phyloP scores from a whole-genome alignment of 1,140 invertebrate genomes.

The Limonius californicus region DNA sequence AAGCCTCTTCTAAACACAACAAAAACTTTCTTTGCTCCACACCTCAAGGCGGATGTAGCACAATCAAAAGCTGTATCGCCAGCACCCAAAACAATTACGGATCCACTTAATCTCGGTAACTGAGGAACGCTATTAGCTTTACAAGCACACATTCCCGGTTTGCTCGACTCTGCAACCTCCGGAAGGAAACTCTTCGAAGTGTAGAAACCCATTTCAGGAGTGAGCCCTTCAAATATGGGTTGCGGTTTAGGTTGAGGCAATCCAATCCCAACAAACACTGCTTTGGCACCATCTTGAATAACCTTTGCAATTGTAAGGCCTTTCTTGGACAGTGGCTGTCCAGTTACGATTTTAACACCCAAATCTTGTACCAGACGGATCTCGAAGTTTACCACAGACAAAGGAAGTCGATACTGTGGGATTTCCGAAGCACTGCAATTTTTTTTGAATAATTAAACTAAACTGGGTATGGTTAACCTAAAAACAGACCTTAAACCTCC shows the following conservation, averaged over 20 bases:
- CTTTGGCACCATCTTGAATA: constrained; percentile 65
- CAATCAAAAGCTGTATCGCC: constrained; percentile 99
- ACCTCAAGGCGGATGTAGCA: constrained; percentile 93
- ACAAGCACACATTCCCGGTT: constrained; percentile 82
- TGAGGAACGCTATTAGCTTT: constrained; percentile 49
- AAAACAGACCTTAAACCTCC: constrained; percentile 78
- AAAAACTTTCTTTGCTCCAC: constrained; percentile 88
- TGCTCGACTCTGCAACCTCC: constrained; percentile 80
- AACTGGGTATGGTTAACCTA: neutral
- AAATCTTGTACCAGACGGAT: constrained; percentile 87
- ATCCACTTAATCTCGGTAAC: constrained; percentile 77
- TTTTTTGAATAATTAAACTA: constrained; percentile 17
- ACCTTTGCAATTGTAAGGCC: constrained; percentile 73
- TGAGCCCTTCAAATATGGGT: constrained; percentile 77
- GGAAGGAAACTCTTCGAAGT: constrained; percentile 95
- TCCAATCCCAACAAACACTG: constrained; percentile 92
- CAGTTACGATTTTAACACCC: constrained; percentile 79
- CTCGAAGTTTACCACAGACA: constrained; percentile 91
- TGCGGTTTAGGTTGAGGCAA: constrained; percentile 84
- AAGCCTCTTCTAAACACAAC: constrained; percentile 92
- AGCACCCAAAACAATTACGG: constrained; percentile 91
- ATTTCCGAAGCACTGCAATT: constrained; percentile 83
- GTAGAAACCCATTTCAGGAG: constrained; percentile 80
- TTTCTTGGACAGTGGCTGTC: constrained; percentile 57
- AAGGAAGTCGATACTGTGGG: constrained; percentile 93